phyloP scores from a whole-genome alignment of 35 echinoderm and acorn worm species.

The Stichopus chloronotus region DNA sequence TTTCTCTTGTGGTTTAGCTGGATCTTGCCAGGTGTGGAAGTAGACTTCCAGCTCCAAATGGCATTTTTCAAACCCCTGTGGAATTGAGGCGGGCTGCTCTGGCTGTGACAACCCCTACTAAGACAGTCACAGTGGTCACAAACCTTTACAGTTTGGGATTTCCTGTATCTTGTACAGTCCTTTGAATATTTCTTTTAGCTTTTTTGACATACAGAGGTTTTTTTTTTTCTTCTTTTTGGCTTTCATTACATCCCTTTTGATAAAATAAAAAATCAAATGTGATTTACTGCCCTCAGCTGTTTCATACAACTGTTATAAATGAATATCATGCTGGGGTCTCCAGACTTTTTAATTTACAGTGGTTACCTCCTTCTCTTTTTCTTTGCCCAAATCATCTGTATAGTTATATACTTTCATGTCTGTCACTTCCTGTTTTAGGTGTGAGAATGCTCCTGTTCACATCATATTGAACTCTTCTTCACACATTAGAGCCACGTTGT shows the following conservation, averaged over 20 bases:
- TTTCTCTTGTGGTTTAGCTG: not conserved
- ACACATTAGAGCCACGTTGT: too few species aligned
- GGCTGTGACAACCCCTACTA: constrained; percentile 26
- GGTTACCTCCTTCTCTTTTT: not conserved
- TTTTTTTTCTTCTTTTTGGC: not conserved
- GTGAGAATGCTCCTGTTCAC: too few species aligned
- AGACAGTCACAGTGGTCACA: constrained; percentile 1
- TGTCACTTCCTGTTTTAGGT: too few species aligned
- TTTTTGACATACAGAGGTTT: too few species aligned
- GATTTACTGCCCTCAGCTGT: constrained; percentile 43
- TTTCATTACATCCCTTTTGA: not conserved
- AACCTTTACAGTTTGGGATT: not conserved
- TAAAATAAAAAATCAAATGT: not conserved
- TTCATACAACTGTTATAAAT: constrained; percentile 26
- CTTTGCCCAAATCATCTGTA: too few species aligned
- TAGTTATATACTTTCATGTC: too few species aligned
- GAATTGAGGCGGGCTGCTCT: not conserved
- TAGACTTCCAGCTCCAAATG: not conserved
- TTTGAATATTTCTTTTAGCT: too few species aligned
- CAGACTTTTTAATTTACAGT: constrained; percentile 24
- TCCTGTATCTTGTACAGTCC: not conserved
- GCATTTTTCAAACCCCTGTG: not conserved
- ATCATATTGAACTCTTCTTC: too few species aligned
- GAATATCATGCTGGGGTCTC: not conserved
- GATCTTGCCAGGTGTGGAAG: constrained; percentile 8